Evolutionary conservation across 2,888 invertebrate species (phyloP).

Genomic region (Syrphus vitripennis): DNA sequence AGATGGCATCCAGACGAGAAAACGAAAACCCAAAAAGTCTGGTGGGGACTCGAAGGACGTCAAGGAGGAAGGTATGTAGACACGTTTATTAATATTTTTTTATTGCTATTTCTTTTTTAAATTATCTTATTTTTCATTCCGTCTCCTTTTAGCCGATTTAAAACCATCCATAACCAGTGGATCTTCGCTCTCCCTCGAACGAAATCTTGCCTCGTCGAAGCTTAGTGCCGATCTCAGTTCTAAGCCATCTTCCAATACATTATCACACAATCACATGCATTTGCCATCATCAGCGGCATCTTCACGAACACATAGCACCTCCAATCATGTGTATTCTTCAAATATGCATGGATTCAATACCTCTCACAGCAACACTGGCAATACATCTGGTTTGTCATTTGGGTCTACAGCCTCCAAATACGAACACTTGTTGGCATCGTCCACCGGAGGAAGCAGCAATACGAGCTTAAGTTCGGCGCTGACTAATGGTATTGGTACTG

Average conservation of each 20-base stretch:
- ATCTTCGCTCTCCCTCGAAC: slow-evolving; percentile 76
- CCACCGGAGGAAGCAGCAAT: slow-evolving; percentile 71
- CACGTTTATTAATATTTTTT: slow-evolving; percentile 25
- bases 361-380: slow-evolving; percentile 72
- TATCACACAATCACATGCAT: slow-evolving; percentile 69
- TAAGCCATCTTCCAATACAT: slow-evolving; percentile 70
- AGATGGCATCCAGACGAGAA: slow-evolving; percentile 97
- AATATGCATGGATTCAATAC: slow-evolving; percentile 63
- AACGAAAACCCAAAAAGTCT: slow-evolving; percentile 94
- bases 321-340: slow-evolving; percentile 76
- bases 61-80: slow-evolving; percentile 77
- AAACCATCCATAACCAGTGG: slow-evolving; percentile 76
- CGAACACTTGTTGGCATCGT: slow-evolving; percentile 75
- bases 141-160: slow-evolving; percentile 74
- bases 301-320: slow-evolving; percentile 71
- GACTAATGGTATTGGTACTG: slow-evolving; percentile 73
- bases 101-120: slow-evolving; percentile 1
- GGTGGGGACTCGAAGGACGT: slow-evolving; percentile 81
- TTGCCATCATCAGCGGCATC: slow-evolving; percentile 73
- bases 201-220: slow-evolving; percentile 68
- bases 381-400: slow-evolving; percentile 72
- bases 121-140: slow-evolving; percentile 5
- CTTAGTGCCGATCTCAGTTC: slow-evolving; percentile 71
- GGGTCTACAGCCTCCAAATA: slow-evolving; percentile 75
- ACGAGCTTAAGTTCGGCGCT: slow-evolving; percentile 61